Evolutionary conservation across 2,888 invertebrate species (phyloP).

Genomic region (Hirtodrosophila duncani): DNA sequence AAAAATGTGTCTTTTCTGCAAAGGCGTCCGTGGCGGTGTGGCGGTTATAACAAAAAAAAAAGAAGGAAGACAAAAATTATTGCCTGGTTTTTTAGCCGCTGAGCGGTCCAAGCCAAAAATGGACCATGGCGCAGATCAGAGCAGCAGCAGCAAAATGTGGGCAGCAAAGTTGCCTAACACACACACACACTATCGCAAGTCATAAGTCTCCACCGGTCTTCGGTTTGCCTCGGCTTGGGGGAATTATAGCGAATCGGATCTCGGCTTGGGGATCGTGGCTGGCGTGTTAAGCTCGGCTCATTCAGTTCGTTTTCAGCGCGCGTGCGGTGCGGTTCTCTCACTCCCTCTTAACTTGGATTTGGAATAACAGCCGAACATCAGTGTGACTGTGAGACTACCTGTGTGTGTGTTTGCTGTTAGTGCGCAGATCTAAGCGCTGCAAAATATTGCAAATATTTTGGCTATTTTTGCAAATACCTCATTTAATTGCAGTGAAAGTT

Average conservation of each 20-base stretch:
- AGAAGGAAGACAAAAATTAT: conserved; percentile 42
- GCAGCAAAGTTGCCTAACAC: conserved; percentile 70
- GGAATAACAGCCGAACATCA: conserved; percentile 33
- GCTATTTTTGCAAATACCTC: conserved; percentile 18
- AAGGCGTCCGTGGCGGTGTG: too few relatives aligned
- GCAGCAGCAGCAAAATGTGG: conserved; percentile 55
- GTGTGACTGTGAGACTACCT: conserved; percentile 10
- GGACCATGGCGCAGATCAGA: conserved; percentile 52
- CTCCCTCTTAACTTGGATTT: conserved; percentile 16
- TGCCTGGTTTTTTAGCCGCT: conserved; percentile 31
- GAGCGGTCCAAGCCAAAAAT: conserved; percentile 70
- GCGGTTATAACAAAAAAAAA: conserved; percentile 35
- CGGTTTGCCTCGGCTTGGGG: too few relatives aligned
- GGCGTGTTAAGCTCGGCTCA: conserved; percentile 34
- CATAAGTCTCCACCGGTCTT: conserved; percentile 47
- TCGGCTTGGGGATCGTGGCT: conserved; percentile 32
- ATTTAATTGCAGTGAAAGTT: conserved; percentile 58
- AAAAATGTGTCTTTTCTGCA: conserved; percentile 48
- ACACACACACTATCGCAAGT: conserved; percentile 20
- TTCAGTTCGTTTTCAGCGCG: conserved; percentile 73
- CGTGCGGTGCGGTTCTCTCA: conserved; percentile 74
- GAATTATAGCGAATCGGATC: conserved; percentile 27
- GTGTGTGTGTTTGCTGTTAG: conserved; percentile 1
- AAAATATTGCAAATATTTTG: conserved; percentile 27
- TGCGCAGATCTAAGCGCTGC: background rate